Percentiles rank a stretch among this genome's conserved stretches.
phyloP scores from a whole-genome alignment of 2,113 vertebrate genomes.

The Mastomys natalensis region DNA sequence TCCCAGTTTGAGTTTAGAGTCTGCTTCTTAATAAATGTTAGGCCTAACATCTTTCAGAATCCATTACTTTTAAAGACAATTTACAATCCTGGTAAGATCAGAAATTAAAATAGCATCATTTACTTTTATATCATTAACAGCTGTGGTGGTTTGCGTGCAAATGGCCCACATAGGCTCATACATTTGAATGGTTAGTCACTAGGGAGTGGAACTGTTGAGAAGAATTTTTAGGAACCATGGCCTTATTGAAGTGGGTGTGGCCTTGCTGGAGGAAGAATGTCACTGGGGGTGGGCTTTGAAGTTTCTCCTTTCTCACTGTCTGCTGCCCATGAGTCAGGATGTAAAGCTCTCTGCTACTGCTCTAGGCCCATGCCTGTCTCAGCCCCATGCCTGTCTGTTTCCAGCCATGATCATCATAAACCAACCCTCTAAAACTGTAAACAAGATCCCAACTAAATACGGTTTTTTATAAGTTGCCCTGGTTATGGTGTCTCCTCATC shows the following conservation, averaged over 20 bases:
- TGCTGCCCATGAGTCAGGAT: neutral
- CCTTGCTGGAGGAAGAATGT: neutral
- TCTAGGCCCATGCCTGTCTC: no score
- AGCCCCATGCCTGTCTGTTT: neutral
- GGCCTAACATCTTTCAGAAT: constrained; percentile 1
- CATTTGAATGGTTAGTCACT: neutral
- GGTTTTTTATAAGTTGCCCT: neutral
- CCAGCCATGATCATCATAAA: neutral
- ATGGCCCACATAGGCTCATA: neutral
- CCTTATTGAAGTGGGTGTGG: neutral
- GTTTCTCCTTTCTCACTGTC: neutral
- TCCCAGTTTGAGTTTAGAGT: neutral
- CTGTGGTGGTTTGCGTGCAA: neutral
- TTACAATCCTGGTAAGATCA: neutral
- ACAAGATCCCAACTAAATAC: neutral
- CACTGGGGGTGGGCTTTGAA: neutral
- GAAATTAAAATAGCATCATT: constrained; percentile 42
- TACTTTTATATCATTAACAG: neutral
- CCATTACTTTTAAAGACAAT: neutral
- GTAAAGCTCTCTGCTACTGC: neutral
- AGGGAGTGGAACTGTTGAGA: neutral
- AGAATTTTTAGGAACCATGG: neutral
- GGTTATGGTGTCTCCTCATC: neutral
- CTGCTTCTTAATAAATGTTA: constrained; percentile 37
- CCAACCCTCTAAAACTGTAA: neutral